Base-by-base conservation (phyloP, 2,888 invertebrate species). In the Ophioninae sp. region DNA sequence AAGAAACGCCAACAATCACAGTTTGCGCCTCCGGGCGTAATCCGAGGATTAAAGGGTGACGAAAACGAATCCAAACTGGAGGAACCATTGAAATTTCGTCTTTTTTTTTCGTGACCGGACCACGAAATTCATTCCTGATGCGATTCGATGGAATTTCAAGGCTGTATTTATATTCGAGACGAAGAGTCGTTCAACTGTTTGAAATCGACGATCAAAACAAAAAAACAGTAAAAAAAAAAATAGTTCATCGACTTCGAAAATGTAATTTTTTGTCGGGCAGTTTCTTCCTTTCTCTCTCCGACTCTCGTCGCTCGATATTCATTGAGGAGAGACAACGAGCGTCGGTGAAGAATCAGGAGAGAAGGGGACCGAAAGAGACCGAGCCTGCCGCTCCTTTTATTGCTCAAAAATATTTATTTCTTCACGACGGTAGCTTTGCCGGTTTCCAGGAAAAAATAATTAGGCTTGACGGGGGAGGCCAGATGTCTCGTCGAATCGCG, bases 1-100 rank as follows among this genome's bases (percentile, higher is more conserved):
- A 76, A 95, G 95, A 91, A 96, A 95, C 89, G 90, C 93, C 92
- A 90, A 90, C 86, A 89, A 88, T 85, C 88, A 91, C 75, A 89
- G 90, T 88, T 85, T 93, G 85, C 90, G 89, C 81, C 85, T 90
- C 65, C 88, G 91, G 87, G 89, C 91, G 88, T 91, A 89, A 91
- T 82, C 72, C 41, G 62, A 67, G 68, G 62, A 76, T 74, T 67
- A 59, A 73, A 65, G 39, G 79, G 84, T 83, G 82, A 81, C 78
- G 82, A 81, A 81, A 37, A 80, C 20, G 62, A 61, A 57, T 56
- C 13, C 69, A 81, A 56, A 23, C 73, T 64, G 23, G 7, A 73
- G 70, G 44, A 2, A 61, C 37, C 59, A 75, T 41, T 44, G 23
- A 37, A 61, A 59, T 79, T 65, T 30, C 57, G 39, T 57, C 64